phyloP scores from a whole-genome alignment of 2,888 invertebrate species.

The Diadromus collaris region DNA sequence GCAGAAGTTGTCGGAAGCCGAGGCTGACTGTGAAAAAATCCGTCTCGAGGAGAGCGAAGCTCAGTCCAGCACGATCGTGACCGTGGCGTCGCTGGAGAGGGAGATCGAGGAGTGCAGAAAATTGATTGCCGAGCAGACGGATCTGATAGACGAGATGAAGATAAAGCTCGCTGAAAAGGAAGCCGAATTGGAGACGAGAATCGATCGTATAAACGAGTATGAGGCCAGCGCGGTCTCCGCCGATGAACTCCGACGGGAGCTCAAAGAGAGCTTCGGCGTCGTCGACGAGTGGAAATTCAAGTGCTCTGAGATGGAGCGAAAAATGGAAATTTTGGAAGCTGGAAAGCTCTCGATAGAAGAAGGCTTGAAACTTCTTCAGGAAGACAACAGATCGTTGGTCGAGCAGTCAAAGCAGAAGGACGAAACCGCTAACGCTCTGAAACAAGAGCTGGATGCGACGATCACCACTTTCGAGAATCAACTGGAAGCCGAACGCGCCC shows the following conservation, averaged over 20 bases:
- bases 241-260: conserved; percentile 66
- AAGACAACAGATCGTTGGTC: conserved; percentile 78
- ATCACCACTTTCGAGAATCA: conserved; percentile 78
- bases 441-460: conserved; percentile 80
- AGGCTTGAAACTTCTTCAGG: conserved; percentile 79
- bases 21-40: conserved; percentile 12
- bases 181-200: conserved; percentile 76
- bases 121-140: conserved; percentile 84
- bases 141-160: conserved; percentile 82
- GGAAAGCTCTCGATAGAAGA: conserved; percentile 82
- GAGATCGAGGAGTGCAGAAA: conserved; percentile 80
- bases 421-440: conserved; percentile 69
- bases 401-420: conserved; percentile 69
- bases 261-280: conserved; percentile 70
- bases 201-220: conserved; percentile 75
- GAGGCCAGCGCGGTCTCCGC: conserved; percentile 57
- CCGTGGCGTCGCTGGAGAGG: conserved; percentile 69
- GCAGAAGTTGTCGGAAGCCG: conserved; percentile 60
- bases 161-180: conserved; percentile 81
- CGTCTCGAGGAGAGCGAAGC: conserved; percentile 18
- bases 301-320: conserved; percentile 72
- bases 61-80: conserved; percentile 36
- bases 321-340: conserved; percentile 68
- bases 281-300: conserved; percentile 75
- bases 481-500: conserved; percentile 64